A percentile compares a stretch with the other conserved stretches of the same genome.
These are phyloP conservation scores for Therioaphis trifolii DNA, from an alignment of 2,888 invertebrate genomes.

Conservation along the genomic window DNA sequence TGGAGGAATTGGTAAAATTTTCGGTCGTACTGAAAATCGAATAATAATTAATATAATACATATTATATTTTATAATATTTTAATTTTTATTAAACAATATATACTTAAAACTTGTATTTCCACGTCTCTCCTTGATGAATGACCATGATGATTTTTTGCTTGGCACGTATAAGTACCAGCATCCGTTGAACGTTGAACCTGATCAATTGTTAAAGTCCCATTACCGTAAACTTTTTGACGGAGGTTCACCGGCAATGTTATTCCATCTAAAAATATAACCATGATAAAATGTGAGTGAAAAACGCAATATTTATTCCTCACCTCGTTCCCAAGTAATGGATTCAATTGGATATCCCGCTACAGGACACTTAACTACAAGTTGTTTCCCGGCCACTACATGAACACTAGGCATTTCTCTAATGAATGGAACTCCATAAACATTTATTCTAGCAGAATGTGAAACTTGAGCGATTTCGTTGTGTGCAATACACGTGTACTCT, in stretches of 20 bases:
- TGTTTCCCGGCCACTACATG: constrained; percentile 87
- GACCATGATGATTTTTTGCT: constrained; percentile 70
- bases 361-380: constrained; percentile 87
- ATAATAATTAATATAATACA: too few relatives aligned
- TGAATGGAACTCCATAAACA: constrained; percentile 85
- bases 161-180: constrained; percentile 71
- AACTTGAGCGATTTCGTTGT: constrained; percentile 83
- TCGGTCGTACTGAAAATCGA: constrained; percentile 78
- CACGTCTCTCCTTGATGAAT: constrained; percentile 68
- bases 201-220: constrained; percentile 70
- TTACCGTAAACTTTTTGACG: constrained; percentile 70
- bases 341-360: constrained; percentile 89
- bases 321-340: constrained; percentile 91
- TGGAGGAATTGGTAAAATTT: constrained; percentile 85
- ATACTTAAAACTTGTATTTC: constrained; percentile 69
- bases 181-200: constrained; percentile 70
- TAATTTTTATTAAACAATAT: not conserved
- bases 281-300: not conserved
- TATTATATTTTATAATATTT: constrained; percentile 37
- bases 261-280: constrained; percentile 68
- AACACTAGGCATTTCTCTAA: constrained; percentile 88
- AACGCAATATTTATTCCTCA: constrained; percentile 69
- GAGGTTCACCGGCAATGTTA: constrained; percentile 71
- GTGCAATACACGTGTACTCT: constrained; percentile 86
- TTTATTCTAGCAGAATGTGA: constrained; percentile 87